Evolutionary conservation across 2,888 invertebrate genomes (phyloP).

Genomic region (Coremacera marginata): DNA sequence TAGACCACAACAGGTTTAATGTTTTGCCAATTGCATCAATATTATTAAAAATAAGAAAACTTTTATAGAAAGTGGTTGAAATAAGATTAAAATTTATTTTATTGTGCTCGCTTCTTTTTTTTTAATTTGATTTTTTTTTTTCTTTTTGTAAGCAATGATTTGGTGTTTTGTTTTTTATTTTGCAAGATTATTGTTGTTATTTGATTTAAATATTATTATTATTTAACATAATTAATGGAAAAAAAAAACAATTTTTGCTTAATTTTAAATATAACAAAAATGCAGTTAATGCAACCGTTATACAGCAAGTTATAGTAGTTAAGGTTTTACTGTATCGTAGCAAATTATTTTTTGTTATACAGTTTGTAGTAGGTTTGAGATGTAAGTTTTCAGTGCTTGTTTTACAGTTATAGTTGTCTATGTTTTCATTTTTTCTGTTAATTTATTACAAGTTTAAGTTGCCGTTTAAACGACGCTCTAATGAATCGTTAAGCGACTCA

Average conservation of each 20-base stretch:
- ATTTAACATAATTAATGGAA: slow-evolving; percentile 1
- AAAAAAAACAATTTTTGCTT: background rate
- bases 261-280: slow-evolving; percentile 1
- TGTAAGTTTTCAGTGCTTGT: background rate
- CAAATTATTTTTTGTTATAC: background rate
- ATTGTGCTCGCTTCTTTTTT: slow-evolving; percentile 10
- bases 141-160: slow-evolving; percentile 1
- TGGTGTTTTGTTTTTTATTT: background rate
- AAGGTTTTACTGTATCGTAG: background rate
- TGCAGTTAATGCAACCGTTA: slow-evolving; percentile 7
- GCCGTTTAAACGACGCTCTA: no score
- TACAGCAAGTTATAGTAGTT: background rate
- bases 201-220: background rate
- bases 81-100: slow-evolving; percentile 15
- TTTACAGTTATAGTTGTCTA: background rate
- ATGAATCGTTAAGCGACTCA: no score
- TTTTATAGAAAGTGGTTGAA: slow-evolving; percentile 15
- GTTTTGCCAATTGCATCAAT: background rate
- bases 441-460: background rate
- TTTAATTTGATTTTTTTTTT: background rate
- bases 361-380: background rate
- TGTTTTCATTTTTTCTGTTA: background rate
- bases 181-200: background rate
- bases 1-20: background rate
- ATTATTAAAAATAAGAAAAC: slow-evolving; percentile 13